phyloP scores from a whole-genome alignment of 2,888 invertebrate genomes.

The Cecidostiba fungosa region DNA sequence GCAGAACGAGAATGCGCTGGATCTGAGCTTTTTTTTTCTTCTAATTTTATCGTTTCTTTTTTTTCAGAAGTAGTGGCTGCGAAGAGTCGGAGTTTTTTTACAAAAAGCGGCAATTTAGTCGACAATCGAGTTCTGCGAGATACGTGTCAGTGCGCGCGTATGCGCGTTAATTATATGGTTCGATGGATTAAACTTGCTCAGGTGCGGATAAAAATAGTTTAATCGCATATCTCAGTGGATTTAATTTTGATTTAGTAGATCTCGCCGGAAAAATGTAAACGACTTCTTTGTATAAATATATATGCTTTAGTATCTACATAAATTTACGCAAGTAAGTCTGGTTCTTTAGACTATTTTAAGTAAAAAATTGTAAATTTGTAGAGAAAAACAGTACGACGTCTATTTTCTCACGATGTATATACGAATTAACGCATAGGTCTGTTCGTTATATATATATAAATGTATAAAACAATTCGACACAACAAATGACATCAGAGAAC shows the following conservation, averaged over 20 bases:
- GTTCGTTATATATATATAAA: no score
- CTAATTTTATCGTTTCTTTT: background rate
- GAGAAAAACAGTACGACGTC: no score
- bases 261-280: background rate
- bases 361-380: no score
- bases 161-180: background rate
- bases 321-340: background rate
- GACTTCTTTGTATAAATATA: background rate
- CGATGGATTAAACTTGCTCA: background rate
- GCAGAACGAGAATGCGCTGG: background rate
- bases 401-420: background rate
- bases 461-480: background rate
- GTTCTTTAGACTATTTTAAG: background rate
- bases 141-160: background rate
- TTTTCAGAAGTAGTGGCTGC: background rate
- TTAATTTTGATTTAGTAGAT: constrained; percentile 13
- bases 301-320: background rate
- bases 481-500: background rate
- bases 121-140: background rate
- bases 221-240: background rate
- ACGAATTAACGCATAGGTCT: no score
- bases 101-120: background rate
- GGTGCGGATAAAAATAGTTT: background rate
- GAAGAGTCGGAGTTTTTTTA: background rate
- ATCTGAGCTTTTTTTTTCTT: background rate